Base-by-base conservation (phyloP, 2,113 vertebrate genomes). In the Erpornis zantholeuca region DNA sequence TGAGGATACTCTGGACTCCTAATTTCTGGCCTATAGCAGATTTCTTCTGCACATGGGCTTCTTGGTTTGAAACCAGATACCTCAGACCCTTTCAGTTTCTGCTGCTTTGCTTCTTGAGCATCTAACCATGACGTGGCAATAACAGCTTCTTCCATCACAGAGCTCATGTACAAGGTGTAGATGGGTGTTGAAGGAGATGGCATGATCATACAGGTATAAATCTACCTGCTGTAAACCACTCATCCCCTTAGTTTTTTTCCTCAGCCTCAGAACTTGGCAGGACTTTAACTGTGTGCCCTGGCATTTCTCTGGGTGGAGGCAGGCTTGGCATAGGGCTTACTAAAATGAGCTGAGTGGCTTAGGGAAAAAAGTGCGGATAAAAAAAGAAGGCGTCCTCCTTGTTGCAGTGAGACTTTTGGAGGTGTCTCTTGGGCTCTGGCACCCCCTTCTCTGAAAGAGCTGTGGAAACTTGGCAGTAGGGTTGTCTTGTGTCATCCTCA, bases 401-500 rank as follows among this genome's bases (percentile, higher is more conserved):
- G 3, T 45, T 52, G 49, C 4, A 3, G 77, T 25, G 79, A 83
- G 76, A 20, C 63, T 93, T 94, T 83, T 93, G 76, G 88, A 92
- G 83, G 80, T 92, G 60, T 82, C 29, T 81, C 29, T 66, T 31
- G 6, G 35, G 56, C 42, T 90, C 88, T 81, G 91, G 72, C 59
- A 92, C 42, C 75, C 35, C 35, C 33, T 85, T 44, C 28, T 83
- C 35, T 54, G 56, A 71, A 86, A 63, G 29, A 77, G 45, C 68
- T 81, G 38, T 81, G 56, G 82, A 88, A 93, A 90, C 68, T 86
- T 96, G 95, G 90, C 90, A 88, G 68, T n/a, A 68, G 72, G 79
- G 28, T 68, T 83, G 75, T n/a, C 75, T 95, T 85, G 86, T 95
- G 86, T 94, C 91, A 90, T 82, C 87, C 40, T 90, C 47, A 8